Base-by-base conservation (phyloP, 2,888 invertebrate genomes). In the Troilus luridus region DNA sequence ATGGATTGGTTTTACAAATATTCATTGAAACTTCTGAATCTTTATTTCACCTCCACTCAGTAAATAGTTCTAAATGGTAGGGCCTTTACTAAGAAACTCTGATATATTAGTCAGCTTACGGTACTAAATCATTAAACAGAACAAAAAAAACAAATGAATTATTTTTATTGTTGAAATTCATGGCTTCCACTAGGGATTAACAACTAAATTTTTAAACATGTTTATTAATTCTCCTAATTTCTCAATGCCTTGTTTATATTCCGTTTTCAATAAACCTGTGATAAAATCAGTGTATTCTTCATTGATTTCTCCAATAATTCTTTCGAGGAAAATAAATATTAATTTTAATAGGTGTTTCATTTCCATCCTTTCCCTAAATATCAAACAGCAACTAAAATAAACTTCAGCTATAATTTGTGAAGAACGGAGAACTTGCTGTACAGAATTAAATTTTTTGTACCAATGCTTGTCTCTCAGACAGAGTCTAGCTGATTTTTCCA, bases 261-360 rank as follows among this genome's bases (percentile, higher is more conserved):
- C 72, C 59, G 58, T 58, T 77, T 90, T 72, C n/a, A 72, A 58
- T 58, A 72, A 72, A 24, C 85, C 56, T 56, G 89, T 89, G 21
- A 91, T 81, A 54, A 89, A 85, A 64, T 91, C 90, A 21, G 85
- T 88, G 21, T 91, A 89, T 88, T 91, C 59, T 88, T 91, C 91
- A 27, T 91, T 72, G 19, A 91, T 58, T 56, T 88, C 72, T 58
- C 54, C n/a, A 58, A 88, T 81, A 11, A 91, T 60, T 24, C 21
- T 54, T 11, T 77, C 85, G 0, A 91, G 89, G 72, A 88, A 90
- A 67, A 59, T 88, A 56, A 64, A 17, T n/a, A 64, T 88, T 19
- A 91, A 81, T 54, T 91, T 54, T n/a, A 89, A 85, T 27, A 90
- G 58, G 21, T 91, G 81, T 19, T 85, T 88, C 19, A 62, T 59